Percentiles rank a stretch among this genome's conserved stretches.
Evolutionary conservation across 2,797 vertebrate species (phyloP).

Genomic region (Acanthurus tractus): DNA sequence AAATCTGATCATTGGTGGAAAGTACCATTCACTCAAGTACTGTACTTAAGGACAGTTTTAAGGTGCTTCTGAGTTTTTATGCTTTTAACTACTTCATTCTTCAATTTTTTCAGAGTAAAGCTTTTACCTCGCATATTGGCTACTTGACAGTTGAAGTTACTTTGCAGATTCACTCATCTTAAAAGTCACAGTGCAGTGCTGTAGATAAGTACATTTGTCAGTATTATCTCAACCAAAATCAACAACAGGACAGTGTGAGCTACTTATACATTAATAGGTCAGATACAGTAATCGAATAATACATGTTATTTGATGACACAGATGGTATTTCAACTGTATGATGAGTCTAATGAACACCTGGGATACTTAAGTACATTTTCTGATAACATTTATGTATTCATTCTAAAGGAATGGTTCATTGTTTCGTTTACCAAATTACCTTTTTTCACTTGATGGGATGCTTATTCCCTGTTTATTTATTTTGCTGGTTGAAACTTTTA

Average conservation of each 20-base stretch:
- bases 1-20: neutral
- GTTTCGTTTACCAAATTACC: neutral
- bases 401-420: neutral
- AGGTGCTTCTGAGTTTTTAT: neutral
- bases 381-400: no score
- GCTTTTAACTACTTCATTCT: neutral
- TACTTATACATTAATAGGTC: no score
- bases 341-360: no score
- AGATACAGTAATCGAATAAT: neutral
- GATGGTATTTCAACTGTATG: no score
- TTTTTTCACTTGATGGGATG: no score
- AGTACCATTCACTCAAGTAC: neutral
- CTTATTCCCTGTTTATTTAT: no score
- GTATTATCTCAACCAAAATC: neutral
- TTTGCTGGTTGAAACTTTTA: no score
- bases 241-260: neutral
- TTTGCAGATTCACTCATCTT: neutral
- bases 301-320: no score
- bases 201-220: neutral
- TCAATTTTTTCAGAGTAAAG: neutral
- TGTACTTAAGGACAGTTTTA: neutral
- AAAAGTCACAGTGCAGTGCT: neutral
- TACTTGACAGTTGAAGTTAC: no score
- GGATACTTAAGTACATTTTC: no score
- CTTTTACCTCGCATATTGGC: neutral